Evolutionary conservation across 2,888 invertebrate species (phyloP), one percentile per base, ranked within the genome.

Genomic region (Micoletzkya japonica): DNA sequence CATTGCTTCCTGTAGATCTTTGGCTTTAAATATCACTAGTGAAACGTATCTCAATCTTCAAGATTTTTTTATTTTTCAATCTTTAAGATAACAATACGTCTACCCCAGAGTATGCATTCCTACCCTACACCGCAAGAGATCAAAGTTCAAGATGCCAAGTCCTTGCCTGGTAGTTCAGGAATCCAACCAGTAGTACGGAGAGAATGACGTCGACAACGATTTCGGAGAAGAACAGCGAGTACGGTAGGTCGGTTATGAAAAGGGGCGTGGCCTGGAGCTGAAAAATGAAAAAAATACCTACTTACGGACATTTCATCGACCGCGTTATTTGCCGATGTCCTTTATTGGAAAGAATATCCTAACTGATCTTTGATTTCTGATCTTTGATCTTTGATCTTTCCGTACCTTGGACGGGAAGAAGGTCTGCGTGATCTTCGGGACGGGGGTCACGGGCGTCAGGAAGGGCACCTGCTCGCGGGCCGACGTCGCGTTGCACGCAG

Each of bases 161-260:
- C n/a, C 24, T 52, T 39, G 75, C 80, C 76, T 95, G 95, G 50
- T 94, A 90, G 86, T 96, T 97, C 70, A 97, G 88, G 82, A 95
- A 92, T 91, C 93, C 93, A 4, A 96, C 93, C 63, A 97, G 88
- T 68, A 94, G 88, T 20, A 95, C 87, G n/a, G 95, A 88, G 26
- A 95, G 87, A 26, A 91, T 87, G 44, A 95, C 88, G 82, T 93
- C 93, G 74, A 96, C 88, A 81, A 92, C 91, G 68, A 94, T 90
- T 87, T 96, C 95, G 24, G 89, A 86, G 36, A 83, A 70, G 73
- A 85, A 82, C 26, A 83, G 68, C 24, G 57, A 71, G 70, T 57
- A n/a, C n/a, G n/a, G n/a, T n/a, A n/a, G n/a, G n/a, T n/a, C n/a
- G n/a, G n/a, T n/a, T n/a, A n/a, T n/a, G n/a, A n/a, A n/a, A n/a